phyloP scores from a whole-genome alignment of 2,797 vertebrate species.

The Vireo griseus region DNA sequence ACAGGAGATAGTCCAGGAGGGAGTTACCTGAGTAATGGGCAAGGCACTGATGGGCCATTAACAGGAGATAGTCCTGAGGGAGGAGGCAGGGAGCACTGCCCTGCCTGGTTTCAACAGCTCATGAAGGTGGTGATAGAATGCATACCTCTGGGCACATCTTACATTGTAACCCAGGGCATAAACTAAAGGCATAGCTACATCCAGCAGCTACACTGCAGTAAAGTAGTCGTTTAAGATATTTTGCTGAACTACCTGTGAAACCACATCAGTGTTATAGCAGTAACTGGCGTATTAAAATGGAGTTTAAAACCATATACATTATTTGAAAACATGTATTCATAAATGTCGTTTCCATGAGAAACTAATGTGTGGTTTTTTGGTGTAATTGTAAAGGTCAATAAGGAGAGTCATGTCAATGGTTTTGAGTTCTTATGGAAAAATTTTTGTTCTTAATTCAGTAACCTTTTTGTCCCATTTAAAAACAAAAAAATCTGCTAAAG shows the following conservation, averaged over 20 bases:
- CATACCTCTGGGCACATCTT: too few species aligned
- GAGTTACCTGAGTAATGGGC: too few species aligned
- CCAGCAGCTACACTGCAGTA: neutral
- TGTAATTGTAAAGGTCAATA: neutral
- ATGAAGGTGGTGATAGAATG: too few species aligned
- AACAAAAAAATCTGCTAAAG: neutral
- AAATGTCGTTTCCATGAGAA: neutral
- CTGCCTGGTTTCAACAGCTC: too few species aligned
- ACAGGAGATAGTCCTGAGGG: too few species aligned
- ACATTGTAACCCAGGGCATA: too few species aligned
- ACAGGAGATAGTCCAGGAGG: too few species aligned
- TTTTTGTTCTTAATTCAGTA: neutral
- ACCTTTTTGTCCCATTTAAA: neutral
- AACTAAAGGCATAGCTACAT: neutral
- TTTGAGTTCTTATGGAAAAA: neutral
- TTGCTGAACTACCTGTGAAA: neutral
- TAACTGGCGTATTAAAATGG: neutral
- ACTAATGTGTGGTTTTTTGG: neutral
- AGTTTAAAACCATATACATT: neutral
- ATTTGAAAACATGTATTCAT: neutral
- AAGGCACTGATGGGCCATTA: too few species aligned
- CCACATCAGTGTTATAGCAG: neutral
- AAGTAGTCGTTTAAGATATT: neutral
- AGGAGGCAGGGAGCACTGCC: too few species aligned
- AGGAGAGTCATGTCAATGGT: neutral